phyloP scores from a whole-genome alignment of 2,113 vertebrate species.

The Muntiacus muntjak region DNA sequence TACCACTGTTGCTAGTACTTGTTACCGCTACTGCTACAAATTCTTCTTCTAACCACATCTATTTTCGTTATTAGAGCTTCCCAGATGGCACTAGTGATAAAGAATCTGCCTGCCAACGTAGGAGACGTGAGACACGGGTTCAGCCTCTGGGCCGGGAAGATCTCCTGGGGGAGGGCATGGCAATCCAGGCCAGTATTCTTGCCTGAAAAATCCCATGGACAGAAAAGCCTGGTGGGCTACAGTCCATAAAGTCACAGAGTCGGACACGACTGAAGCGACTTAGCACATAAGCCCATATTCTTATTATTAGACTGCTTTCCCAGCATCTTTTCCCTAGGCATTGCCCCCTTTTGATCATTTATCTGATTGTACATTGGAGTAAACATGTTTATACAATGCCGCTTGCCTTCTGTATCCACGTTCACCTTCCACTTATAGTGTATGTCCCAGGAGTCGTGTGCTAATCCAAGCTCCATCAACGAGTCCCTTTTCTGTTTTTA shows the following conservation, averaged over 20 bases:
- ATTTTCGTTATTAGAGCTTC: neutral
- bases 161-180: neutral
- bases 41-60: neutral
- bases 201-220: neutral
- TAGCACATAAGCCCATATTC: neutral
- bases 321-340: neutral
- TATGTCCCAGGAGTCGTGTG: neutral
- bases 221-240: neutral
- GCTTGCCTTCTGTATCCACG: neutral
- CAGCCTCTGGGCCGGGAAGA: neutral
- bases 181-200: neutral
- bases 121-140: neutral
- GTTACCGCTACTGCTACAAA: neutral
- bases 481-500: neutral
- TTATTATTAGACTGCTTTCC: neutral
- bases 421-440: neutral
- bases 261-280: neutral
- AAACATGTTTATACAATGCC: neutral
- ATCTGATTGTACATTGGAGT: neutral
- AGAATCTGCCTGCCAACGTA: neutral
- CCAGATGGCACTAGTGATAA: neutral
- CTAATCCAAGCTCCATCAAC: neutral
- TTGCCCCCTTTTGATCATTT: neutral
- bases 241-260: neutral
- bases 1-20: neutral